Conservation (phyloP, 2,113 vertebrate genomes). For the Hippolais icterina region DNA sequence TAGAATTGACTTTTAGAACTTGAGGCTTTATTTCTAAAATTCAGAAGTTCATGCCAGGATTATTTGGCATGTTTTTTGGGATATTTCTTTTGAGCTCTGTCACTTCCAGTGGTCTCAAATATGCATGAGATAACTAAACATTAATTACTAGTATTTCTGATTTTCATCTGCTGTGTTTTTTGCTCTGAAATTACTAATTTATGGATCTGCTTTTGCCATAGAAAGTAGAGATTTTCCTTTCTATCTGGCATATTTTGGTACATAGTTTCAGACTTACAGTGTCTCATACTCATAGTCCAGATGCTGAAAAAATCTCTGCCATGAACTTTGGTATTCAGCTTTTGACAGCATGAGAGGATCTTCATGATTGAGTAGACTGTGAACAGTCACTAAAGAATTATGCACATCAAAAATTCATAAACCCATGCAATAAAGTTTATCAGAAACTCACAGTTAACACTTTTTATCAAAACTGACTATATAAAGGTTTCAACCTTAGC, state of each 20-base stretch:
- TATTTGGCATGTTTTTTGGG: not conserved
- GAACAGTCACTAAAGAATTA: not conserved
- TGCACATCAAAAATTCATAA: slow-evolving; percentile 6
- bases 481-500: not conserved
- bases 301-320: not conserved
- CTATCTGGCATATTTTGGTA: not conserved
- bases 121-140: not conserved
- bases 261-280: not conserved
- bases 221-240: not conserved
- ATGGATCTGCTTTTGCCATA: not conserved
- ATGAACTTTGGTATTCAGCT: not conserved
- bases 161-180: not conserved
- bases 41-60: not conserved
- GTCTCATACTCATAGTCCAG: not conserved
- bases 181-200: not conserved
- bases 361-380: not conserved
- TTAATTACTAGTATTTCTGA: not conserved
- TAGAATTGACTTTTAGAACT: not conserved
- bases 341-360: not conserved
- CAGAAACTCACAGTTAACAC: not conserved
- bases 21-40: not conserved
- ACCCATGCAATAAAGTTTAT: slow-evolving; percentile 3
- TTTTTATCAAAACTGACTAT: not conserved
- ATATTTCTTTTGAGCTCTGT: not conserved
- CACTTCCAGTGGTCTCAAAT: not conserved